These are phyloP conservation scores for Xanthorhoe designata DNA, from an alignment of 2,888 invertebrate genomes.

Conservation along the genomic window DNA sequence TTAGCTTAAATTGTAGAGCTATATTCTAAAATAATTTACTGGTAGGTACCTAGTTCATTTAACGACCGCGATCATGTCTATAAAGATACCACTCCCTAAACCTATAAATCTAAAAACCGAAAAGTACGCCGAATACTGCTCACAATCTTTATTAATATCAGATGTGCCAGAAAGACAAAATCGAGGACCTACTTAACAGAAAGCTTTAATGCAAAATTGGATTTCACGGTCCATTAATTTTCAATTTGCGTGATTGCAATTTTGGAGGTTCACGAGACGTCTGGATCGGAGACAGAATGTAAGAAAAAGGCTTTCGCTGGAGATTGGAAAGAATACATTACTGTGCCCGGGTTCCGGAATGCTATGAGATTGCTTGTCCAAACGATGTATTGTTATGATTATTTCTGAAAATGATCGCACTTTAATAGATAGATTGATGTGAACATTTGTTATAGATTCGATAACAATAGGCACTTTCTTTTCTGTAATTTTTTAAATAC, in stretches of 20 bases:
- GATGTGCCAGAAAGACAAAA: slow-evolving; percentile 52
- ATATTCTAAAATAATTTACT: slow-evolving; percentile 1
- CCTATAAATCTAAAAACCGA: slow-evolving; percentile 20
- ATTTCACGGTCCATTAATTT: slow-evolving; percentile 84
- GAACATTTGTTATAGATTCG: neutral
- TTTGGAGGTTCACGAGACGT: slow-evolving; percentile 81
- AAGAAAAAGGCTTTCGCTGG: slow-evolving; percentile 74
- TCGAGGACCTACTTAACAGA: slow-evolving; percentile 67
- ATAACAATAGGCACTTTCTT: neutral
- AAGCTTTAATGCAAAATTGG: slow-evolving; percentile 83
- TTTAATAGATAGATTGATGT: neutral
- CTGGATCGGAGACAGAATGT: slow-evolving; percentile 73
- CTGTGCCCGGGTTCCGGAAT: slow-evolving; percentile 42
- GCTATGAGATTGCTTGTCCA: slow-evolving; percentile 34
- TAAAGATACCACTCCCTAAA: slow-evolving; percentile 1
- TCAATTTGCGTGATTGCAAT: slow-evolving; percentile 85
- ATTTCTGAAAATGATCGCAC: slow-evolving; percentile 16
- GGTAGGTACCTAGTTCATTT: neutral
- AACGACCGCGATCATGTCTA: neutral
- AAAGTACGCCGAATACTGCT: slow-evolving; percentile 34
- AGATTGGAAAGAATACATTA: slow-evolving; percentile 76
- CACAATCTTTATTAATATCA: slow-evolving; percentile 47
- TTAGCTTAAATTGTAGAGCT: too few relatives aligned
- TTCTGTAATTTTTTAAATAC: too few relatives aligned
- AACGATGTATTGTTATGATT: slow-evolving; percentile 33